Conservation (phyloP, 2,113 vertebrate genomes). For the Climacteris rufus region DNA sequence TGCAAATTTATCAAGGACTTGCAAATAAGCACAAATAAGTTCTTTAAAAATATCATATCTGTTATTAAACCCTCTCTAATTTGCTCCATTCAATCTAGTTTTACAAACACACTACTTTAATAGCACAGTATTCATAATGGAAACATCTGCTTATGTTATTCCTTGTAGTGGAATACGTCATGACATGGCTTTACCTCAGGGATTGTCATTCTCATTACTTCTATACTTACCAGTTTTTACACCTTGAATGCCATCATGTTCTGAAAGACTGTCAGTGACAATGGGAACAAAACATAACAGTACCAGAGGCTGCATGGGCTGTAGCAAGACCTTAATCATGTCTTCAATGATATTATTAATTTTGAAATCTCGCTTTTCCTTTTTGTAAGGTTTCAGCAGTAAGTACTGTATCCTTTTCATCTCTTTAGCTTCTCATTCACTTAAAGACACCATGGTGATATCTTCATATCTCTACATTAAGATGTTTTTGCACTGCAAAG, state of each 20-base stretch:
- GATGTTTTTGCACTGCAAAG: conserved; percentile 12
- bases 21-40: neutral
- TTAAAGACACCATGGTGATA: neutral
- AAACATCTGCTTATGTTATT: neutral
- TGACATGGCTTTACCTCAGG: neutral
- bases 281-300: neutral
- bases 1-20: neutral
- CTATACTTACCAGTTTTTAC: neutral
- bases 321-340: neutral
- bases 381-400: neutral
- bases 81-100: neutral
- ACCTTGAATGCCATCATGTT: neutral
- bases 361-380: neutral
- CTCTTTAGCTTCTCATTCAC: neutral
- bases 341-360: neutral
- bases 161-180: neutral
- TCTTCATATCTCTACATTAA: neutral
- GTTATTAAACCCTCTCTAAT: neutral
- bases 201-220: neutral
- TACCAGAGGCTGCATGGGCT: neutral
- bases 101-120: neutral
- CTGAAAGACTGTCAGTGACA: neutral
- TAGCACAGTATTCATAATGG: neutral
- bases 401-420: neutral
- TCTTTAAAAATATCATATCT: neutral